These are phyloP conservation scores for Poeciliopsis turneri DNA, from an alignment of 2,797 vertebrate species.

Conservation along the genomic window DNA sequence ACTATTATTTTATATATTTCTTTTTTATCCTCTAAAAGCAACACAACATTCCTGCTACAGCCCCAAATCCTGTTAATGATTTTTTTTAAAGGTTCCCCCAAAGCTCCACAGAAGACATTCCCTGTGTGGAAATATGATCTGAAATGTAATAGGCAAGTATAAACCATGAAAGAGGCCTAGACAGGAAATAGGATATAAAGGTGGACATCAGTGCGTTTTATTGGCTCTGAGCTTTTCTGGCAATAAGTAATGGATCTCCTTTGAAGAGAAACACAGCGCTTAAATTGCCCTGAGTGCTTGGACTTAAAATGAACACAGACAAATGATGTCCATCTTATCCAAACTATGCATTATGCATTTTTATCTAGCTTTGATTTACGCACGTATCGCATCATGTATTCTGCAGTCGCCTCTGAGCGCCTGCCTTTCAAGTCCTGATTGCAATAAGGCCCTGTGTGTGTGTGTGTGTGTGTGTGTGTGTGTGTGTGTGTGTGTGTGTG, in stretches of 20 bases:
- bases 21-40: constrained; percentile 40
- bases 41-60: constrained; percentile 32
- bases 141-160: constrained; percentile 37
- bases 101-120: constrained; percentile 15
- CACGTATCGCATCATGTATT: constrained; percentile 64
- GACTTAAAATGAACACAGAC: constrained; percentile 70
- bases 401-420: constrained; percentile 35
- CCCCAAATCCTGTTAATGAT: constrained; percentile 49
- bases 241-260: constrained; percentile 69
- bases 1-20: constrained; percentile 18
- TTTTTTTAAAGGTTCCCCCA: constrained; percentile 21
- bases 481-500: constrained; percentile 2
- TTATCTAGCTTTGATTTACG: constrained; percentile 65
- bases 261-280: constrained; percentile 63
- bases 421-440: constrained; percentile 69
- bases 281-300: constrained; percentile 69
- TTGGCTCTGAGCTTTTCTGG: constrained; percentile 56
- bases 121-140: constrained; percentile 26
- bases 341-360: constrained; percentile 66
- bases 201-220: constrained; percentile 66
- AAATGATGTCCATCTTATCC: constrained; percentile 70
- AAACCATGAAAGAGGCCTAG: constrained; percentile 37
- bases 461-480: too few species aligned
- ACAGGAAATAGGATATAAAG: constrained; percentile 59
- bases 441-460: constrained; percentile 55